Conservation (phyloP, 2,113 vertebrate genomes). For the Talpa occidentalis region DNA sequence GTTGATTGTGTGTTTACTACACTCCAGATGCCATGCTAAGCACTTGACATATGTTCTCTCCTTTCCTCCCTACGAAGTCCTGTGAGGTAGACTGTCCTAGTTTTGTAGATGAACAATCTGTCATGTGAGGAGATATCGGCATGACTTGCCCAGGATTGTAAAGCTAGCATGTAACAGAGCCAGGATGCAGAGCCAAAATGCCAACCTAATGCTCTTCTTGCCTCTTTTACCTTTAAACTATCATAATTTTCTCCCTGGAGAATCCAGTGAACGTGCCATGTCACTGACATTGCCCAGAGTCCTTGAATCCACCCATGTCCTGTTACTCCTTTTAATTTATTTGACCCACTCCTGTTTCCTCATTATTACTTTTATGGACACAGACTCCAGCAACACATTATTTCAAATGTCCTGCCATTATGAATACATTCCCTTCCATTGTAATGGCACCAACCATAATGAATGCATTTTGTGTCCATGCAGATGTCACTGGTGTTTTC, state of each 20-base stretch:
- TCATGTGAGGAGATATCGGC: neutral
- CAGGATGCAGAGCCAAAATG: neutral
- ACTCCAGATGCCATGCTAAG: neutral
- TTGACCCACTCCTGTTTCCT: constrained; percentile 70
- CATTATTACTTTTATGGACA: constrained; percentile 78
- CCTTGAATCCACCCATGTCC: constrained; percentile 62
- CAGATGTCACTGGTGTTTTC: constrained; percentile 79
- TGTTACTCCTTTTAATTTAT: constrained; percentile 69
- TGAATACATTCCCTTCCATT: constrained; percentile 80
- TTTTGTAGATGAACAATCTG: neutral
- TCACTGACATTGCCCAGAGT: constrained; percentile 26
- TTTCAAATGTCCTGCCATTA: constrained; percentile 81
- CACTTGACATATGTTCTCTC: neutral
- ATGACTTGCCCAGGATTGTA: neutral
- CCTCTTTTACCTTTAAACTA: neutral
- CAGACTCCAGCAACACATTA: constrained; percentile 74
- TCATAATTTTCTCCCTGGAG: neutral
- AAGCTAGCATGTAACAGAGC: neutral
- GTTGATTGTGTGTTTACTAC: neutral
- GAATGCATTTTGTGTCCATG: constrained; percentile 82
- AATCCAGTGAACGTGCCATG: neutral
- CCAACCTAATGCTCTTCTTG: neutral
- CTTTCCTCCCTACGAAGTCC: neutral
- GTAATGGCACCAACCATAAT: constrained; percentile 70
- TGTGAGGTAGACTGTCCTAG: neutral